Conservation (phyloP, 2,797 vertebrate genomes). For the Mormyrus hasselquistii region DNA sequence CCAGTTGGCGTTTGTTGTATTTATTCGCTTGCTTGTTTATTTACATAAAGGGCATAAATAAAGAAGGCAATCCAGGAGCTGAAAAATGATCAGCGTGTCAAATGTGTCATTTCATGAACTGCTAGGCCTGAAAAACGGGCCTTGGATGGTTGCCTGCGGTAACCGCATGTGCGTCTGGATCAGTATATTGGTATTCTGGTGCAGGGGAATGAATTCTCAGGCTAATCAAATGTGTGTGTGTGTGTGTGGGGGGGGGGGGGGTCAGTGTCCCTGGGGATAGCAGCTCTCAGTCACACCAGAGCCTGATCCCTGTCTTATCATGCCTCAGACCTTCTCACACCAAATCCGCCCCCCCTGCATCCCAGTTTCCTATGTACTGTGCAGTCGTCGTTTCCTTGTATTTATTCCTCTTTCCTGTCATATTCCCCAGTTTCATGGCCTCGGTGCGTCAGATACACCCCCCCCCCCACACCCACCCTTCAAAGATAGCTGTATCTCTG, state of each 20-base stretch:
- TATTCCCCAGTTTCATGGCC: not conserved
- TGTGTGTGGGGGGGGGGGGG: not conserved
- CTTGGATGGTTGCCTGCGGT: not conserved
- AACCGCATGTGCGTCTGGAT: not conserved
- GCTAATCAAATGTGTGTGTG: not conserved
- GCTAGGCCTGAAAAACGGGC: not conserved
- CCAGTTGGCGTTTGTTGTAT: not conserved
- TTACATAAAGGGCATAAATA: slow-evolving; percentile 10
- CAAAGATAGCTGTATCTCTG: not conserved
- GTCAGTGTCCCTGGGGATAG: not conserved
- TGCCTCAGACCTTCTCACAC: not conserved
- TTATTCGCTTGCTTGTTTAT: not conserved
- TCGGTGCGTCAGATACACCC: not conserved
- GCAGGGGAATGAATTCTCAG: not conserved
- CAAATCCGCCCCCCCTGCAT: not conserved
- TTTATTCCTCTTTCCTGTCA: not conserved
- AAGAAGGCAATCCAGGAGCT: not conserved
- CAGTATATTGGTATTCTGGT: not conserved
- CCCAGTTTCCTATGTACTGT: not conserved
- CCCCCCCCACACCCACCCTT: not conserved
- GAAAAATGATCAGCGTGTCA: slow-evolving; percentile 7
- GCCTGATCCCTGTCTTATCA: not conserved
- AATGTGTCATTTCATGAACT: slow-evolving; percentile 6
- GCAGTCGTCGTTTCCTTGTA: not conserved
- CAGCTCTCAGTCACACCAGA: not conserved